Conservation (phyloP, 2,113 vertebrate genomes). For the Reinhardtius hippoglossoides region DNA sequence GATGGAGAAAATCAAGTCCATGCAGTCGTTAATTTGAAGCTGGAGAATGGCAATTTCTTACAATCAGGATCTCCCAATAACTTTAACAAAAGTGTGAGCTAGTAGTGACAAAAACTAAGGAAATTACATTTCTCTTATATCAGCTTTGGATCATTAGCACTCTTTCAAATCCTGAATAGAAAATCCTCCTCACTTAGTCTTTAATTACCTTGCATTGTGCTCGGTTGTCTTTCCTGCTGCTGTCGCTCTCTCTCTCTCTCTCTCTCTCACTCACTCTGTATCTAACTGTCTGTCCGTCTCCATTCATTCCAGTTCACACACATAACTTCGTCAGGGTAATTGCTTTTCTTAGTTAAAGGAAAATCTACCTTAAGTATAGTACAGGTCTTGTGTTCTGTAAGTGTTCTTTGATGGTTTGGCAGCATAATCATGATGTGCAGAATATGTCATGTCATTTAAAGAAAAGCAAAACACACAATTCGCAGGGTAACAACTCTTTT, state of each 20-base stretch:
- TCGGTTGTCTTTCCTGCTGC: no score
- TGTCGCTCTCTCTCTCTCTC: no score
- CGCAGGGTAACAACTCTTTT: no score
- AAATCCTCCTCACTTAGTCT: not conserved
- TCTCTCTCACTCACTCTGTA: not conserved
- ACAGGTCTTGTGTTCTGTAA: not conserved
- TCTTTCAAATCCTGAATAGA: not conserved
- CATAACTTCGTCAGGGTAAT: not conserved
- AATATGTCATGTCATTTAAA: not conserved
- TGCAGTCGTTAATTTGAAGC: no score
- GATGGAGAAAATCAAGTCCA: no score
- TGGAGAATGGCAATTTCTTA: no score
- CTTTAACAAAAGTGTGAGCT: not conserved
- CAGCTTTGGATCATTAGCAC: not conserved
- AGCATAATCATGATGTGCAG: constrained; percentile 8
- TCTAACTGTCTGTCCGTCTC: not conserved
- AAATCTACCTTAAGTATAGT: not conserved
- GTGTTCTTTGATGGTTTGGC: constrained; percentile 24
- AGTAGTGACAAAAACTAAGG: not conserved
- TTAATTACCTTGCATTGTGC: not conserved
- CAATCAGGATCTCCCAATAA: no score
- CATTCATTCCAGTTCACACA: not conserved
- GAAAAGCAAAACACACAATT: no score
- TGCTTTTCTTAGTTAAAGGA: not conserved
- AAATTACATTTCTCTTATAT: not conserved